Base-by-base conservation (phyloP, 2,888 invertebrate species). In the Panopea generosa region DNA sequence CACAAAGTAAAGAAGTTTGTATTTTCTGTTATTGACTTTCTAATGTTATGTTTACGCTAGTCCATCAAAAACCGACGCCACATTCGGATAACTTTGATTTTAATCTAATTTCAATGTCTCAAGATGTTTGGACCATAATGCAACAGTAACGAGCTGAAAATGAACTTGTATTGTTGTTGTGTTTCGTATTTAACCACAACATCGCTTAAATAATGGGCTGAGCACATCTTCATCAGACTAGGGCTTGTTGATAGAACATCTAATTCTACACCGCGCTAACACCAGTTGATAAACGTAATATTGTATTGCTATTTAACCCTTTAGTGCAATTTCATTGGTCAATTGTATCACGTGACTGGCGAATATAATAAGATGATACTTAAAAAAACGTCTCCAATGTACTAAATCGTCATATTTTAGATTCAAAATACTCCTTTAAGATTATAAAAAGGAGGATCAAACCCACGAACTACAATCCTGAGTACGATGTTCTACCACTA, bases 111-210 rank as follows among this genome's bases (percentile, higher is more conserved):
- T 74, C 55, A 38, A 38, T 50, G 81, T 81, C 81, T 81, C 63
- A 45, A 69, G 69, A 57, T 53, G 81, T 81, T 81, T 81, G 53
- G 14, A 53, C 49, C 57, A 40, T 77, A 62, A 81, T 65, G 63
- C 65, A 45, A 50, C 53, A 56, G 65, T 61, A 72, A 81, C 57
- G 81, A 75, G 68, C 14, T 38, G 29, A 49, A 57, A 75, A 77
- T 81, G 77, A 77, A 71, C 49, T 67, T 81, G 81, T 77, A 59
- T 67, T 49, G n/a, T 22, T 72, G 79, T 75, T 79, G 67, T 47
- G 68, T 55, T 69, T 45, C 40, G 65, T 66, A 68, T 79, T 75
- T 68, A 18, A 60, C 18, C 75, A 71, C 61, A 74, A 52, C 26
- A 52, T 52, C 52, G 24, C 24, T 26, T 24, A 52, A 52, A 24